Evolutionary conservation across 2,888 invertebrate species (phyloP).

Genomic region (Polia nebulosa): DNA sequence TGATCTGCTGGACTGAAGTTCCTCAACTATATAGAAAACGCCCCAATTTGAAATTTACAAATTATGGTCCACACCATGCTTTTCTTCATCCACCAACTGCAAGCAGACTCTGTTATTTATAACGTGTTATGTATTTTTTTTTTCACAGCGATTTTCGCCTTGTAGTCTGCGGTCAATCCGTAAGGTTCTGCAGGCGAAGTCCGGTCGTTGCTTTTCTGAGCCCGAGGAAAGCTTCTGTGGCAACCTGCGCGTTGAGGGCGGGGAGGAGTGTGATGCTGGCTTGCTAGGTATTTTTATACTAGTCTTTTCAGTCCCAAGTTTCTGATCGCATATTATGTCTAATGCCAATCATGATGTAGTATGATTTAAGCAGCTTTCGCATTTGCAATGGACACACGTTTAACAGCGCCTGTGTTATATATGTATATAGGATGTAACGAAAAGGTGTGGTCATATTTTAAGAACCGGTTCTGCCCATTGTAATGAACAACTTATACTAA

Average conservation of each 20-base stretch:
- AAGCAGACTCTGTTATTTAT: too few relatives aligned
- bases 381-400: not conserved
- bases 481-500: too few relatives aligned
- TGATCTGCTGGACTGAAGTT: not conserved
- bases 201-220: slow-evolving; percentile 97
- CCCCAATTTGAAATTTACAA: not conserved
- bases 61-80: too few relatives aligned
- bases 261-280: slow-evolving; percentile 99
- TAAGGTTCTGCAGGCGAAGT: slow-evolving; percentile 98
- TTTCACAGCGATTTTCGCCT: slow-evolving; percentile 96
- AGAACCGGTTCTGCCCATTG: too few relatives aligned
- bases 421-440: too few relatives aligned
- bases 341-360: not conserved
- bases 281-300: slow-evolving; percentile 92
- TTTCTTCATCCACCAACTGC: not conserved
- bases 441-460: too few relatives aligned
- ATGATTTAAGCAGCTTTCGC: not conserved
- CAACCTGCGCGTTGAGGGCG: slow-evolving; percentile 98
- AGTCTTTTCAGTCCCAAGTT: not conserved
- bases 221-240: slow-evolving; percentile 99
- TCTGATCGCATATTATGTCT: not conserved
- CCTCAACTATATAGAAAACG: not conserved
- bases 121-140: too few relatives aligned
- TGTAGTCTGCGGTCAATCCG: slow-evolving; percentile 98
- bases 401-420: too few relatives aligned